These are phyloP conservation scores for Melanotus villosus DNA, from an alignment of 2,888 invertebrate species.

Conservation along the genomic window DNA sequence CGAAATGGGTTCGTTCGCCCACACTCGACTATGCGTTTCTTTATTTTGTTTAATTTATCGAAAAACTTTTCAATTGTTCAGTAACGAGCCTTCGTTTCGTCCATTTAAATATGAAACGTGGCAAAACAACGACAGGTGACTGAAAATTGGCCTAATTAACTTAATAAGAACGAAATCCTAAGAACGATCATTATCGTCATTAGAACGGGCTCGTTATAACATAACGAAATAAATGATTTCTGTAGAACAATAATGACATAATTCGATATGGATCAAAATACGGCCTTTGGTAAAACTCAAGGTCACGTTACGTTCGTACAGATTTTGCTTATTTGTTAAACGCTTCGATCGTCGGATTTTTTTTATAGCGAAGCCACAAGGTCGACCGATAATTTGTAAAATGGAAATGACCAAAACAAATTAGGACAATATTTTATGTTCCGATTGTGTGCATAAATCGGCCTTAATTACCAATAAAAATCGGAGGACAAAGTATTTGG, in stretches of 20 bases:
- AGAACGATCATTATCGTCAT: background rate
- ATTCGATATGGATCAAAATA: slow-evolving; percentile 6
- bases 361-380: background rate
- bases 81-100: too few species aligned
- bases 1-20: slow-evolving; percentile 1
- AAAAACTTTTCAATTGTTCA: too few species aligned
- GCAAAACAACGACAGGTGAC: background rate
- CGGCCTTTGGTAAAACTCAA: slow-evolving; percentile 3
- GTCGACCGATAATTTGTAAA: too few species aligned
- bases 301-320: background rate
- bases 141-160: background rate
- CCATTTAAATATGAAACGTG: too few species aligned
- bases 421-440: background rate
- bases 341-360: background rate
- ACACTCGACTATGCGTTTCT: too few species aligned
- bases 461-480: slow-evolving; percentile 30
- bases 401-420: background rate
- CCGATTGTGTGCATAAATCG: slow-evolving; percentile 22
- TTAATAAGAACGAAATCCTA: background rate
- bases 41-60: too few species aligned
- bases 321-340: too few species aligned
- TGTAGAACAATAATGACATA: slow-evolving; percentile 24
- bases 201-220: background rate
- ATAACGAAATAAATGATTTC: slow-evolving; percentile 2
- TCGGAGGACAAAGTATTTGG: slow-evolving; percentile 24